A percentile compares a stretch with the other conserved stretches of the same genome.
These are phyloP conservation scores for Athalia circularis DNA, from an alignment of 2,888 invertebrate species.

Conservation along the genomic window DNA sequence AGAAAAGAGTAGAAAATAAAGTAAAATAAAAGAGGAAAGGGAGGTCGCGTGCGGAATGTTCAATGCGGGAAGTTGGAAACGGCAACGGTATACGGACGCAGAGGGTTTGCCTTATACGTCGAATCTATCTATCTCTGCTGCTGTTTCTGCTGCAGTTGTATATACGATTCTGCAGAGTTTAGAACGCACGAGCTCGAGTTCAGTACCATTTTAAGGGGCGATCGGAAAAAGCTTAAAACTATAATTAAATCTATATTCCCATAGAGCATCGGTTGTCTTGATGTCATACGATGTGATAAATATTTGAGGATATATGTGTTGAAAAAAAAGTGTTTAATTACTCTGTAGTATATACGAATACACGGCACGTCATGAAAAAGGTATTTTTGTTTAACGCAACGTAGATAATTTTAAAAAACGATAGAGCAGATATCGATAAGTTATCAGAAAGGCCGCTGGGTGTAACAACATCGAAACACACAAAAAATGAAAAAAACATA, in stretches of 20 bases:
- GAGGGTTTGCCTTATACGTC: slow-evolving; percentile 41
- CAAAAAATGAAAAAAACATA: background rate
- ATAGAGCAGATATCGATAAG: slow-evolving; percentile 38
- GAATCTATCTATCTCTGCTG: slow-evolving; percentile 34
- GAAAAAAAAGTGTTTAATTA: no score
- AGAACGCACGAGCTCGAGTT: background rate
- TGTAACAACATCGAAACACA: background rate
- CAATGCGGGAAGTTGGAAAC: slow-evolving; percentile 42
- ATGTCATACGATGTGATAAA: no score
- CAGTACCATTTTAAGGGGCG: slow-evolving; percentile 15
- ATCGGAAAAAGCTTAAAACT: background rate
- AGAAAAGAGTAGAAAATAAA: slow-evolving; percentile 5
- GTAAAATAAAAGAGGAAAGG: slow-evolving; percentile 15
- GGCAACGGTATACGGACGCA: slow-evolving; percentile 41
- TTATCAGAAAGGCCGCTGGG: slow-evolving; percentile 31
- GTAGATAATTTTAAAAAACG: background rate
- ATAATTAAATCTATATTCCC: background rate
- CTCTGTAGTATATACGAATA: background rate
- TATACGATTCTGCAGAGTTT: background rate
- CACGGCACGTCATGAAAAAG: slow-evolving; percentile 11
- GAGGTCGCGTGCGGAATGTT: slow-evolving; percentile 44
- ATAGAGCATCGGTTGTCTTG: no score
- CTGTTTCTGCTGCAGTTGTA: background rate
- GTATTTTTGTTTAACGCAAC: background rate
- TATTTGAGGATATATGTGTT: no score